These are phyloP conservation scores for Drosophila paracracens DNA, from an alignment of 2,888 invertebrate genomes.

Conservation along the genomic window DNA sequence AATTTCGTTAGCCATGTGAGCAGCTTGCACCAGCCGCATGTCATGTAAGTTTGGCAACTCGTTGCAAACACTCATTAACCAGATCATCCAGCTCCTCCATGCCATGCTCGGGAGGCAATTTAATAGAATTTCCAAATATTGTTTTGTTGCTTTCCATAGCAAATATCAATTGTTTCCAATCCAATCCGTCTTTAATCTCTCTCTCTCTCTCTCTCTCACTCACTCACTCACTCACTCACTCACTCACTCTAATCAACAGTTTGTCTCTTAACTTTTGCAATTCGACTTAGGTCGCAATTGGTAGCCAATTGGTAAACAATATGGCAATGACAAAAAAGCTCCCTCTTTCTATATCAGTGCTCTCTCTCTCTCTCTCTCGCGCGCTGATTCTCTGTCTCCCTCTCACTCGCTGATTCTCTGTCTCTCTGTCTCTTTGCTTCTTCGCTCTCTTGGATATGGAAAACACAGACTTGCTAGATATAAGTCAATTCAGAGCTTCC, in stretches of 20 bases:
- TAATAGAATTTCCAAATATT: too few relatives aligned
- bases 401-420: neutral
- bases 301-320: too few relatives aligned
- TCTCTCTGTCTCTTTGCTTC: neutral
- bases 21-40: slow-evolving; percentile 66
- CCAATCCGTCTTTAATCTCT: neutral
- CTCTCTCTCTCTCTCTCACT: too few relatives aligned
- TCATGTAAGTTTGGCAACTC: slow-evolving; percentile 58
- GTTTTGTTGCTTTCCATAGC: neutral
- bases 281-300: too few relatives aligned
- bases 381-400: neutral
- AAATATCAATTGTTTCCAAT: neutral
- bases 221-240: neutral
- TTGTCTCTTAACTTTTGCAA: neutral
- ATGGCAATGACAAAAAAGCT: too few relatives aligned
- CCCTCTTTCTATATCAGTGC: too few relatives aligned
- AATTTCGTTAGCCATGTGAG: slow-evolving; percentile 62
- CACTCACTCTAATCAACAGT: neutral
- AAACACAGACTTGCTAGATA: neutral
- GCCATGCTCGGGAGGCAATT: too few relatives aligned
- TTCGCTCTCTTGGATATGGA: neutral
- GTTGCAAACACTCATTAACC: neutral
- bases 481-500: neutral
- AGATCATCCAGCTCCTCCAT: too few relatives aligned
- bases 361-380: neutral